Conservation (phyloP, 2,888 invertebrate genomes). For the Muschampia plurimacula region DNA sequence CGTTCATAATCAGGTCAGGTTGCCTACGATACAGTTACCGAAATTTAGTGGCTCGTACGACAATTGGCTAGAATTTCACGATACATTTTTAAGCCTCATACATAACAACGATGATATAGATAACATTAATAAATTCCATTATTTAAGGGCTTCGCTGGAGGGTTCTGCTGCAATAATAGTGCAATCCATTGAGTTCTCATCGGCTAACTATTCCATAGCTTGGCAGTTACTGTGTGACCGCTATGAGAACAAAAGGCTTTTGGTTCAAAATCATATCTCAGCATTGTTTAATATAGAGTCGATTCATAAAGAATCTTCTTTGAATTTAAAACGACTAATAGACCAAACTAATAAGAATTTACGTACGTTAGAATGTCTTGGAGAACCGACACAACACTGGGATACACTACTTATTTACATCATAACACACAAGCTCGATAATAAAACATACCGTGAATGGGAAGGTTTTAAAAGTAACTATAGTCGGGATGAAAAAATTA, state of each 20-base stretch:
- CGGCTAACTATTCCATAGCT: neutral
- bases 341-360: constrained; percentile 4
- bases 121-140: no score
- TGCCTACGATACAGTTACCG: no score
- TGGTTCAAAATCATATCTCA: constrained; percentile 9
- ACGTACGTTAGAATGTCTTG: constrained; percentile 8
- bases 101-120: no score
- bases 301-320: neutral
- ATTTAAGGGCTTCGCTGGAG: no score
- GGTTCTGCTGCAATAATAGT: neutral
- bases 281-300: constrained; percentile 15
- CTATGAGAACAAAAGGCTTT: constrained; percentile 9
- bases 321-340: neutral
- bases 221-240: constrained; percentile 3
- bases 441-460: constrained; percentile 10
- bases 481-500: neutral
- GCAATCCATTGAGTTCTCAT: no score
- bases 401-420: constrained; percentile 10
- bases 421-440: constrained; percentile 6
- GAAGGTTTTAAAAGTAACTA: neutral
- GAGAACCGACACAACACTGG: neutral
- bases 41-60: no score
- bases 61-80: no score
- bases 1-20: no score
- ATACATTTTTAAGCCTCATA: no score